Base-by-base conservation (phyloP, 2,113 vertebrate species). In the Strix uralensis region DNA sequence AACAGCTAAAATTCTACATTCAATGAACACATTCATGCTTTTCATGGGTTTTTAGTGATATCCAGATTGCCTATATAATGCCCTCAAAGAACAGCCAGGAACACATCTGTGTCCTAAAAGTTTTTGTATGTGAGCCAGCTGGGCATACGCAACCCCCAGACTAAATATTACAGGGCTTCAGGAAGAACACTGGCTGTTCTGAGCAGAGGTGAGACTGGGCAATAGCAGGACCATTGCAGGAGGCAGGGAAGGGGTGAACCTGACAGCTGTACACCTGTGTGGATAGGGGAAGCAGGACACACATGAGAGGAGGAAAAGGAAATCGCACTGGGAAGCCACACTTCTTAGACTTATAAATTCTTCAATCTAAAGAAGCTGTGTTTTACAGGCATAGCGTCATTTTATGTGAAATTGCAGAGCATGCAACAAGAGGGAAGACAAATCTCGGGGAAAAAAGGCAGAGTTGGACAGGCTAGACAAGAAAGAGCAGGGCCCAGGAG, bases 1-100 rank as follows among this genome's bases (percentile, higher is more conserved):
- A 94, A 74, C 83, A 81, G 47, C 44, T 89, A 55, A 86, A 96
- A 72, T 69, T 61, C 75, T 85, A 54, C 32, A 77, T 69, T 89
- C 40, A 75, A 10, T 65, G 66, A 91, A 80, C 40, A 89, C 61
- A 89, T 22, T 75, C 38, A 25, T 88, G 77, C 9, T 78, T 92
- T 86, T 67, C 65, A 81, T 85, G 51, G 52, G 29, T 49, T 94
- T 95, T 85, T 75, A 82, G 90, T 65, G 78, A 61, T 79, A 89
- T 80, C 58, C 81, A 95, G 87, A 95, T 94, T 94, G 87, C 46
- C 78, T 88, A 69, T 66, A 66, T 80, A 87, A 80, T 87, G 66
- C 40, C 54, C 81, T 95, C 78, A 96, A 94, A 91, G 65, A 94
- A 54, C 34, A 80, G 49, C 40, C 65, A 69, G 63, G 73, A 91